Evolutionary conservation across 2,888 invertebrate species (phyloP), one percentile per base, ranked within the genome.

Genomic region (Trissolcus japonicus): DNA sequence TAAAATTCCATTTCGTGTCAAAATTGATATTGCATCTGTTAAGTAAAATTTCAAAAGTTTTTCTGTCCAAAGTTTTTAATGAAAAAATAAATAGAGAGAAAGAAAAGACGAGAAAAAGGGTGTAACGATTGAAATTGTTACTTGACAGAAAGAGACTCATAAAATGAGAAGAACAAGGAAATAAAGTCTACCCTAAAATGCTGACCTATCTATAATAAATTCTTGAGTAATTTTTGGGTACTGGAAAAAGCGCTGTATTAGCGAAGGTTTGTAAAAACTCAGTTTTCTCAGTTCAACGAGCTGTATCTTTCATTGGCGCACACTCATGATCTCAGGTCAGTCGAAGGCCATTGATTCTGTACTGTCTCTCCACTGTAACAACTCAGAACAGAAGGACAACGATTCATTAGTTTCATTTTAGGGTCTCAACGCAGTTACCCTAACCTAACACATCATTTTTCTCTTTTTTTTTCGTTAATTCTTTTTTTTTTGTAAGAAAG

Each of bases 361-460:
- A 88, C 87, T 87, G 88, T 88, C 88, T 87, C 86, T 86, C 88
- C 85, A 86, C 90, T 90, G 90, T 89, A 90, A 90, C 90, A 90
- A 89, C 90, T 90, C 90, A 90, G 90, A 90, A 90, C 90, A 90
- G 89, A 90, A 90, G 89, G 89, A 90, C 90, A 89, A 89, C 88
- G 86, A 88, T 87, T 88, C 86, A 90, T 90, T 90, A 90, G 90
- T 90, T 86, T 88, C 85, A 84, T 85, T 35, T 86, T 80, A 84
- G 84, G 85, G 85, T 84, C 85, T 81, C 80, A 76, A 85, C 81
- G 82, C 81, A 83, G 84, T 81, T 80, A 82, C 85, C 85, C 85
- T 86, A 86, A 81, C 84, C 68, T 73, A 77, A 50, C 66, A 65
- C 59, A 78, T 67, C 25, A 48, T 68, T 63, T 62, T 21, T 54